These are phyloP conservation scores for Hyperopisus bebe DNA, from an alignment of 2,113 vertebrate species.

Conservation along the genomic window DNA sequence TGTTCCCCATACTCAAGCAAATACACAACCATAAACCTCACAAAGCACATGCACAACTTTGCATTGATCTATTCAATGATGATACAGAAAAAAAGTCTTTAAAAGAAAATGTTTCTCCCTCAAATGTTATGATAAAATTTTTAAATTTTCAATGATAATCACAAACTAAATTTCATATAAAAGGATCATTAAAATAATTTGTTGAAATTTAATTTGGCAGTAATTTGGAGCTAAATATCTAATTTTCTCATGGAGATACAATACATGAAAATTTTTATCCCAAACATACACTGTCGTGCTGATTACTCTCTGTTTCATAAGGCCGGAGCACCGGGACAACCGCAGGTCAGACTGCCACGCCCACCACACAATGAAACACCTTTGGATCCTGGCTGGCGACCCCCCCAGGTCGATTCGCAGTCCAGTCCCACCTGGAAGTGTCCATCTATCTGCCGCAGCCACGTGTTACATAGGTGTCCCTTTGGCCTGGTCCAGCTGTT, in stretches of 20 bases:
- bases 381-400: too few species aligned
- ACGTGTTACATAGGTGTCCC: too few species aligned
- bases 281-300: neutral
- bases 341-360: too few species aligned
- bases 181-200: neutral
- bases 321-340: neutral
- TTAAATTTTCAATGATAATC: neutral
- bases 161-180: neutral
- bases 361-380: too few species aligned
- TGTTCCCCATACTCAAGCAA: neutral
- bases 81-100: neutral
- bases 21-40: neutral
- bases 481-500: too few species aligned
- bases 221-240: neutral
- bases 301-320: neutral
- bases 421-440: too few species aligned
- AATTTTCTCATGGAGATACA: neutral
- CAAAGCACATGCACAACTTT: neutral
- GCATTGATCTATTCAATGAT: neutral
- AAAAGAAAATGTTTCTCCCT: neutral
- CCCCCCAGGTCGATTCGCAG: too few species aligned
- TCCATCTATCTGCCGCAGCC: too few species aligned
- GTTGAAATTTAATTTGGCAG: neutral
- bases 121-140: neutral
- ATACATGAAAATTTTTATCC: neutral